These are phyloP conservation scores for Enteromius afrohamiltoni DNA, from an alignment of 2,797 vertebrate species.

Conservation along the genomic window DNA sequence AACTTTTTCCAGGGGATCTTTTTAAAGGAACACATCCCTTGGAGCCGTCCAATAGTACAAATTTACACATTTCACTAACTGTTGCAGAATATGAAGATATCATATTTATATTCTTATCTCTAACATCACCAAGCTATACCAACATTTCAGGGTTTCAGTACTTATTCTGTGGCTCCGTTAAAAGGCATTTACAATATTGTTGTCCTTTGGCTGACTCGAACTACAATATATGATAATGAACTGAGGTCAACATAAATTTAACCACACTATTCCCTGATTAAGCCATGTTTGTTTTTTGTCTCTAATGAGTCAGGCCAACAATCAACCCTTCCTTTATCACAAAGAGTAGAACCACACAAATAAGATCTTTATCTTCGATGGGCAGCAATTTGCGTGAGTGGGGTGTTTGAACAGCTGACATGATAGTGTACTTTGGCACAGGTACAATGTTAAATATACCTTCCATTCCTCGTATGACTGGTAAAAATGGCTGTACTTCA, in stretches of 20 bases:
- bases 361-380: slow-evolving; percentile 52
- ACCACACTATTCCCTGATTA: slow-evolving; percentile 13
- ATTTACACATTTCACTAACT: neutral
- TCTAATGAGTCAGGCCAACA: neutral
- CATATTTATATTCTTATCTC: neutral
- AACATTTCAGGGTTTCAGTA: neutral
- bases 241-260: neutral
- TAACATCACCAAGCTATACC: neutral
- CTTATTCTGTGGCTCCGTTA: neutral
- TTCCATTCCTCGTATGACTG: neutral
- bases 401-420: slow-evolving; percentile 54
- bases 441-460: slow-evolving; percentile 26
- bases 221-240: neutral
- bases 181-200: neutral
- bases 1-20: slow-evolving; percentile 8
- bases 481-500: slow-evolving; percentile 1
- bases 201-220: slow-evolving; percentile 15
- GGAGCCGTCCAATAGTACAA: neutral
- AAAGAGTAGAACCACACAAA: slow-evolving; percentile 1
- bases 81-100: neutral
- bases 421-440: slow-evolving; percentile 26
- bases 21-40: neutral
- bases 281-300: slow-evolving; percentile 14
- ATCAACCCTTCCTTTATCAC: slow-evolving; percentile 16
- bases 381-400: slow-evolving; percentile 23